Percentiles rank a stretch among this genome's conserved stretches.
Conservation (phyloP, 2,797 vertebrate genomes). For the Xyrichtys novacula region DNA sequence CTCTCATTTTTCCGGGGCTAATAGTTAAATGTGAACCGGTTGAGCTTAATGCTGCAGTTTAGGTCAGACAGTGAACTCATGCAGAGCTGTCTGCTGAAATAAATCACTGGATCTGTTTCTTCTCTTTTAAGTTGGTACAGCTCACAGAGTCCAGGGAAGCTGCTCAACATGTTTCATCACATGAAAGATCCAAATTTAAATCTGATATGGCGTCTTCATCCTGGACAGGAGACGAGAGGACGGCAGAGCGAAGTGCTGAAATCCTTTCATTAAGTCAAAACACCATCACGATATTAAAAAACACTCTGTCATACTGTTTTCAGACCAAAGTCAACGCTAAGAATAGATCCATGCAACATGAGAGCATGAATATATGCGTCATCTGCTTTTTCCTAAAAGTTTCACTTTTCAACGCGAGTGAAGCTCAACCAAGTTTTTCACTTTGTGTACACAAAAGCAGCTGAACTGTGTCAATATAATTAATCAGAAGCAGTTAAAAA, state of each 20-base stretch:
- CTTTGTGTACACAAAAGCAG: too few relatives aligned
- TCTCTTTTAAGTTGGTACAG: conserved; percentile 22
- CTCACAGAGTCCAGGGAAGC: background rate
- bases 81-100: conserved; percentile 36
- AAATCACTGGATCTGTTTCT: conserved; percentile 18
- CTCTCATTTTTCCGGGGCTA: conserved; percentile 34
- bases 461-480: too few relatives aligned
- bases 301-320: too few relatives aligned
- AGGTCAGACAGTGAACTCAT: conserved; percentile 61
- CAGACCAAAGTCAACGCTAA: too few relatives aligned
- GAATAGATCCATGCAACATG: too few relatives aligned
- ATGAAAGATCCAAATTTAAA: background rate
- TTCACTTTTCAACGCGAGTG: too few relatives aligned
- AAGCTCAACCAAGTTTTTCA: too few relatives aligned
- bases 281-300: background rate
- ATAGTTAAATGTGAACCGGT: conserved; percentile 33
- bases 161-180: background rate
- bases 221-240: background rate
- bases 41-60: conserved; percentile 33
- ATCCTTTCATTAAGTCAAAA: background rate
- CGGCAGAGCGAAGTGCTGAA: background rate
- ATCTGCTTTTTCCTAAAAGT: too few relatives aligned
- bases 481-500: too few relatives aligned
- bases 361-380: too few relatives aligned
- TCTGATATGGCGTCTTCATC: background rate